Conservation (phyloP, 2,113 vertebrate species). For the Copsychus sechellarum region DNA sequence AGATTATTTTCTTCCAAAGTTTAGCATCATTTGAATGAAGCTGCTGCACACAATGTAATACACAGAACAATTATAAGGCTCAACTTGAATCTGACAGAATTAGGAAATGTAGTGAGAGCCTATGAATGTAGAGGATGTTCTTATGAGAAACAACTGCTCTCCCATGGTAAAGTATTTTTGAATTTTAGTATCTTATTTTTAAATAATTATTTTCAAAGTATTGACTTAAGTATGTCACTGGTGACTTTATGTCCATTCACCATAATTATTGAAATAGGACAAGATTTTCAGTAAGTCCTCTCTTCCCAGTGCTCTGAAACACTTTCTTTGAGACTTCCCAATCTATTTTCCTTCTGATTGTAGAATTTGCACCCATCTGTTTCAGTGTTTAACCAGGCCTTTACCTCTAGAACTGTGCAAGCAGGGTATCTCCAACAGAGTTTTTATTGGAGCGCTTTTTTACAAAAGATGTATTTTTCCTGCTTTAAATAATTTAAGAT, state of each 20-base stretch:
- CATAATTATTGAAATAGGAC: not conserved
- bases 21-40: not conserved
- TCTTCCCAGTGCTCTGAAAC: not conserved
- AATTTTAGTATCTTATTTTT: not conserved
- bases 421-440: not conserved
- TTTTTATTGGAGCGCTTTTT: not conserved
- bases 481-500: not conserved
- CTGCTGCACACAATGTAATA: not conserved
- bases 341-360: not conserved
- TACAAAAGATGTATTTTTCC: not conserved
- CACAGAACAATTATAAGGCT: not conserved
- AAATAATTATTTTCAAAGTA: not conserved
- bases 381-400: not conserved
- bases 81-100: not conserved
- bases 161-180: not conserved
- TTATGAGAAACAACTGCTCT: not conserved
- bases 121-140: not conserved
- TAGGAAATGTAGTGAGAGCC: not conserved
- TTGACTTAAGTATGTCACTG: not conserved
- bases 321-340: not conserved
- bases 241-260: not conserved
- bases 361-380: not conserved
- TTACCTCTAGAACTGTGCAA: not conserved
- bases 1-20: not conserved
- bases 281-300: not conserved